Evolutionary conservation across 1,140 invertebrate genomes (phyloP).

Genomic region (Ridgeia piscesae): DNA sequence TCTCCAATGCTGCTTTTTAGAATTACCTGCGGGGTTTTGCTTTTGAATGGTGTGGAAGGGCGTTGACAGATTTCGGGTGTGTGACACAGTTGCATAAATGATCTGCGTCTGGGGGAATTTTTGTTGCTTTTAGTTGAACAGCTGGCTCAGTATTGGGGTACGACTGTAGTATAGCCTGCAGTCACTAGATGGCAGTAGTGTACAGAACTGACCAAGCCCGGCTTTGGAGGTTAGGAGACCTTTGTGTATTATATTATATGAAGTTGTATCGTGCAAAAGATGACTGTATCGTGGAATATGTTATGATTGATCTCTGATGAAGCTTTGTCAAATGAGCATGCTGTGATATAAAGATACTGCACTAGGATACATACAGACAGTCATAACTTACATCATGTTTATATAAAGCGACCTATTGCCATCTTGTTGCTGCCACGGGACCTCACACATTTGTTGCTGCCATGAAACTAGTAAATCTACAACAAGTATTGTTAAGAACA

Average conservation of each 20-base stretch:
- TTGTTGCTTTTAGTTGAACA: not conserved
- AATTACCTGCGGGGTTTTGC: not conserved
- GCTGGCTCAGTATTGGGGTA: not conserved
- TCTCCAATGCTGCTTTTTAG: not conserved
- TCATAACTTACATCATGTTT: not conserved
- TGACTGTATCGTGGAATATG: not conserved
- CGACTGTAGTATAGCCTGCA: not conserved
- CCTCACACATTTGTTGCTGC: not conserved
- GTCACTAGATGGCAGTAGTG: not conserved
- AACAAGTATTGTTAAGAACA: not conserved
- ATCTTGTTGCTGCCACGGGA: not conserved
- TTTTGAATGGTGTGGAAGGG: not conserved
- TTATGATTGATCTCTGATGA: not conserved
- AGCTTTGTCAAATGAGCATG: not conserved
- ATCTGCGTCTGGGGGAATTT: not conserved
- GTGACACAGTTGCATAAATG: not conserved
- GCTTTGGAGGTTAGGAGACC: not conserved
- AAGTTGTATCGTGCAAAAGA: not conserved
- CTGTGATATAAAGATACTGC: not conserved
- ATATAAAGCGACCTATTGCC: not conserved
- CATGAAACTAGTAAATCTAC: not conserved
- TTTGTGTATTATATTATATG: not conserved
- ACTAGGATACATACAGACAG: not conserved
- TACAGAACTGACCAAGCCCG: not conserved
- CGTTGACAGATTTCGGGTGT: not conserved